Evolutionary conservation across 2,113 vertebrate genomes (phyloP), one percentile per base, ranked within the genome.

Genomic region (Orientallactaga bullata): DNA sequence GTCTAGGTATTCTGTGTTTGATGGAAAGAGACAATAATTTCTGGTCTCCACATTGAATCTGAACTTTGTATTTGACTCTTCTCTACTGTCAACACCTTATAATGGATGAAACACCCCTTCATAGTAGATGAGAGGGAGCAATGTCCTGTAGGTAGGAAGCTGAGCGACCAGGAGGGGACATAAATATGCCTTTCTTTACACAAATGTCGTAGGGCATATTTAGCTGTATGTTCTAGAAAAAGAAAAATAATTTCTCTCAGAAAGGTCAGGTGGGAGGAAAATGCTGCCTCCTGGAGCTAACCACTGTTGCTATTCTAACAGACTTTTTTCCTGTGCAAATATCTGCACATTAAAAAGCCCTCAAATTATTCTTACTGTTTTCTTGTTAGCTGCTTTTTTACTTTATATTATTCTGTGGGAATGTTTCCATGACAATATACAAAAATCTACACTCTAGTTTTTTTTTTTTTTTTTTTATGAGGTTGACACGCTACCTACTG

Each of bases 201-300:
- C 88, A 94, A 83, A 39, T 71, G 55, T 30, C 83, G 69, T 65
- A 42, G 2, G 66, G 76, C 65, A 24, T 88, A 79, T 47, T 91
- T 94, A 78, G 68, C 60, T 93, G 18, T 73, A 69, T 72, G 42
- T 76, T 94, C 78, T 96, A 65, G 32, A 47, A 89, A 96, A 88
- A 88, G 24, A 35, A 66, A 93, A 66, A 35, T 30, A 37, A 37
- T 82, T 94, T 93, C 51, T 88, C 68, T 82, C 74, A 65, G 37
- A 79, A 68, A 71, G 83, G 60, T 78, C 47, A 68, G 86, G n/a
- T 39, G 65, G 39, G 77, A 88, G 51, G 85, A 32, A 94, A 92
- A 92, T 21, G 30, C 10, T 6, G 68, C 87, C 20, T 28, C 32
- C 71, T 2, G n/a, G 63, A 55, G 60, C 21, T 86, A 69, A 87